Conservation (phyloP, 2,113 vertebrate genomes). For the Entosphenus tridentatus region DNA sequence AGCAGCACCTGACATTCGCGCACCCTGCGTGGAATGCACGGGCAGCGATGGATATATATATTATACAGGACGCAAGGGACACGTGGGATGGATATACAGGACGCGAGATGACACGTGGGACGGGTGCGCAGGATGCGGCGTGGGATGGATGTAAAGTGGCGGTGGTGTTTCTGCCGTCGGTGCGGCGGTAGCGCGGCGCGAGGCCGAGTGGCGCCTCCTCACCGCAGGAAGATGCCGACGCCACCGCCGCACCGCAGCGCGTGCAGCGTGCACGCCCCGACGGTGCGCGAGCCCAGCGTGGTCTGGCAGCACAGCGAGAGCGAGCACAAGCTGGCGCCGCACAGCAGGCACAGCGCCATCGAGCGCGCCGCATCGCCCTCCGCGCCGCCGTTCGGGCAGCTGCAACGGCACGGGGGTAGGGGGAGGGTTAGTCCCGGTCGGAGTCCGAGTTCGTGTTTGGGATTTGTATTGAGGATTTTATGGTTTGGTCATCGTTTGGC, state of each 20-base stretch:
- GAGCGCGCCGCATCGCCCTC: no score
- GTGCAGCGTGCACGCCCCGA: slow-evolving; percentile 75
- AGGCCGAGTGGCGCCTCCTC: slow-evolving; percentile 11
- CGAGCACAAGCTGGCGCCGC: slow-evolving; percentile 70
- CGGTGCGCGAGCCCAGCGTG: slow-evolving; percentile 52
- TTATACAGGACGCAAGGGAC: background rate
- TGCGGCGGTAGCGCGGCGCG: no score
- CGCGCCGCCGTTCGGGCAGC: slow-evolving; percentile 40
- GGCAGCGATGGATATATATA: background rate
- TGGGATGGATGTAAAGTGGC: background rate
- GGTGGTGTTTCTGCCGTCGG: background rate
- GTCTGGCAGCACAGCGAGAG: slow-evolving; percentile 74
- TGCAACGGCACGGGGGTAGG: slow-evolving; percentile 14
- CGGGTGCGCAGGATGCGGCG: background rate
- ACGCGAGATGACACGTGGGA: background rate
- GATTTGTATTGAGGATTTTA: no score
- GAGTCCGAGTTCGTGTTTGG: no score
- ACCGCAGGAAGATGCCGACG: slow-evolving; percentile 91
- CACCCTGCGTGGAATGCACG: slow-evolving; percentile 31
- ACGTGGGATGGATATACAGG: background rate
- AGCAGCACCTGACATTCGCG: slow-evolving; percentile 77
- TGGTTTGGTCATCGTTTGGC: no score
- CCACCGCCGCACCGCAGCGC: slow-evolving; percentile 69
- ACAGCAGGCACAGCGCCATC: slow-evolving; percentile 61
- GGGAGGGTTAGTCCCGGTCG: no score